Evolutionary conservation across 2,797 vertebrate genomes (phyloP).

Genomic region (Vireo griseus): DNA sequence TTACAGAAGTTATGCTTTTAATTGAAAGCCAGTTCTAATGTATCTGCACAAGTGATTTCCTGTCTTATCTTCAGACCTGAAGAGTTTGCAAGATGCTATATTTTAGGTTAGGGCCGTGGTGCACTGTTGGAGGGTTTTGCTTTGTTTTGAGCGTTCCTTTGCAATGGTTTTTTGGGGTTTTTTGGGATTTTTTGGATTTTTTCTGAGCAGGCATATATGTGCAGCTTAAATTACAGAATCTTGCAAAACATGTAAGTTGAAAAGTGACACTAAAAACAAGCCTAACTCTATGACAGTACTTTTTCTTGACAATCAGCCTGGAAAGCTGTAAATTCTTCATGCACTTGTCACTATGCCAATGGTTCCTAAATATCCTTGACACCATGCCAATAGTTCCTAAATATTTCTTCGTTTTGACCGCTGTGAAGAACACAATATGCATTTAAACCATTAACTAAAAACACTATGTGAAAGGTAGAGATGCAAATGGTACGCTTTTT

Average conservation of each 20-base stretch:
- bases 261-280: background rate
- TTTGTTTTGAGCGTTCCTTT: background rate
- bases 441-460: background rate
- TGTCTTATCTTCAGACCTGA: background rate
- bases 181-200: fast-evolving
- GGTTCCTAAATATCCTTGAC: background rate
- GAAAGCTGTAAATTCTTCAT: background rate
- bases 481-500: background rate
- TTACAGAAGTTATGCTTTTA: background rate
- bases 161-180: fast-evolving
- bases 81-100: background rate
- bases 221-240: background rate
- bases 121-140: background rate
- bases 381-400: background rate
- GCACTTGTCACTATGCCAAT: background rate
- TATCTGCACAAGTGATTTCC: background rate
- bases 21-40: background rate
- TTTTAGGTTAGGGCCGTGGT: background rate
- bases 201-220: background rate
- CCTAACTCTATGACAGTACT: background rate
- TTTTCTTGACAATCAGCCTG: background rate
- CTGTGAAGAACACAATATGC: background rate
- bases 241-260: background rate
- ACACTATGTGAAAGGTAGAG: background rate
- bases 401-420: background rate